phyloP scores from a whole-genome alignment of 92 coral and sea anemone species.

The Desmophyllum pertusum region DNA sequence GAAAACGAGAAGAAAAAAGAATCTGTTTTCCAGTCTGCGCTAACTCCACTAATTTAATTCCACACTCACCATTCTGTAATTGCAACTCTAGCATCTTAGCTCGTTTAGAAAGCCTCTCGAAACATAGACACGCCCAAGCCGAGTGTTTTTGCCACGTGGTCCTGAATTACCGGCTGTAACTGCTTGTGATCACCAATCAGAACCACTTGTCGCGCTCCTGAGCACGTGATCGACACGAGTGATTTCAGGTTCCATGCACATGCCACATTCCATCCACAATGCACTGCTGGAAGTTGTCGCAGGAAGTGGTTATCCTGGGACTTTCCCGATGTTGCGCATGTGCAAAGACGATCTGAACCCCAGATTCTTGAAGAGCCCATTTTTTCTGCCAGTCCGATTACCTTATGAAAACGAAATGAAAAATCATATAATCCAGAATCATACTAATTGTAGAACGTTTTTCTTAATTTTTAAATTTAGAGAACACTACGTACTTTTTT shows the following conservation, averaged over 20 bases:
- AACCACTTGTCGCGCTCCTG: conserved; percentile 67
- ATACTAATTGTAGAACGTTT: too few species aligned
- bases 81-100: conserved; percentile 65
- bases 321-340: conserved; percentile 71
- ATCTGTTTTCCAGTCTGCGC: too few species aligned
- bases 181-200: conserved; percentile 86
- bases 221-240: conserved; percentile 70
- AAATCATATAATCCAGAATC: too few species aligned
- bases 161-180: conserved; percentile 71
- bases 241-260: conserved; percentile 87
- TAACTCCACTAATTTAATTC: too few species aligned
- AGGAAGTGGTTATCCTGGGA: conserved; percentile 37
- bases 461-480: too few species aligned
- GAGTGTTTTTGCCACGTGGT: conserved; percentile 61
- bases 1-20: too few species aligned
- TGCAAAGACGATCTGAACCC: conserved; percentile 65
- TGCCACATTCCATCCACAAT: conserved; percentile 89
- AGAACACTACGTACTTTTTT: too few species aligned
- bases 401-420: conserved; percentile 16
- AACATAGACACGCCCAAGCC: conserved; percentile 77
- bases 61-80: conserved; percentile 70
- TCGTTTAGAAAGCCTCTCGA: conserved; percentile 64
- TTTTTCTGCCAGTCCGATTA: conserved; percentile 52
- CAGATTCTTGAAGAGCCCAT: conserved; percentile 62
- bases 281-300: conserved; percentile 70